A percentile compares a stretch with the other conserved stretches of the same genome.
Evolutionary conservation across 2,113 vertebrate species (phyloP).

Genomic region (Hemicordylus capensis): DNA sequence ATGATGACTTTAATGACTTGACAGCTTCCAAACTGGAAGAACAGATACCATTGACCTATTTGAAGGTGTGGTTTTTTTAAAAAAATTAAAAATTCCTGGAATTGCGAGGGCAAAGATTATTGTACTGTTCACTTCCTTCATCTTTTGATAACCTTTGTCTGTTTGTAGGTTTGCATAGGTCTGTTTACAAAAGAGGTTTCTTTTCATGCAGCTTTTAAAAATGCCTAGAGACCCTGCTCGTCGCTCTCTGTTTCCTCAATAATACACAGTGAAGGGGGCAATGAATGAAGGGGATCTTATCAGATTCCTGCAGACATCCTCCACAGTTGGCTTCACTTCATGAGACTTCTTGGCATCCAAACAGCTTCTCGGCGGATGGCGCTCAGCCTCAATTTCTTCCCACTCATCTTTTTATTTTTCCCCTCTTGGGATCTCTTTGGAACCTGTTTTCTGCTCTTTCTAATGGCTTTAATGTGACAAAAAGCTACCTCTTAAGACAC

Average conservation of each 20-base stretch:
- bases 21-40: not conserved
- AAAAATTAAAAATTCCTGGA: not conserved
- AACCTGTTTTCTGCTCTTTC: conserved; percentile 30
- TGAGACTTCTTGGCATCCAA: conserved; percentile 31
- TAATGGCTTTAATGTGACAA: not conserved
- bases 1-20: not conserved
- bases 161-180: not conserved
- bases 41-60: not conserved
- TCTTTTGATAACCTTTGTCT: not conserved
- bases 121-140: not conserved
- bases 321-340: not conserved
- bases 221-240: not conserved
- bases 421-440: not conserved
- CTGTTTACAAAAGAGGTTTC: conserved; percentile 6
- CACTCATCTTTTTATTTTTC: accelerated
- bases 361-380: not conserved
- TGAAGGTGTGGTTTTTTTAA: not conserved
- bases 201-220: conserved; percentile 25
- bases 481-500: not conserved
- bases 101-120: not conserved
- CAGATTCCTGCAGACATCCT: conserved; percentile 43
- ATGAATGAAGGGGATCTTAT: conserved; percentile 12
- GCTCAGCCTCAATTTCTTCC: conserved; percentile 14
- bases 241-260: conserved; percentile 33
- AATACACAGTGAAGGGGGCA: not conserved